A percentile compares a stretch with the other conserved stretches of the same genome.
These are phyloP conservation scores for Herpailurus yagouaroundi DNA, from an alignment of 2,113 vertebrate species.

Conservation along the genomic window DNA sequence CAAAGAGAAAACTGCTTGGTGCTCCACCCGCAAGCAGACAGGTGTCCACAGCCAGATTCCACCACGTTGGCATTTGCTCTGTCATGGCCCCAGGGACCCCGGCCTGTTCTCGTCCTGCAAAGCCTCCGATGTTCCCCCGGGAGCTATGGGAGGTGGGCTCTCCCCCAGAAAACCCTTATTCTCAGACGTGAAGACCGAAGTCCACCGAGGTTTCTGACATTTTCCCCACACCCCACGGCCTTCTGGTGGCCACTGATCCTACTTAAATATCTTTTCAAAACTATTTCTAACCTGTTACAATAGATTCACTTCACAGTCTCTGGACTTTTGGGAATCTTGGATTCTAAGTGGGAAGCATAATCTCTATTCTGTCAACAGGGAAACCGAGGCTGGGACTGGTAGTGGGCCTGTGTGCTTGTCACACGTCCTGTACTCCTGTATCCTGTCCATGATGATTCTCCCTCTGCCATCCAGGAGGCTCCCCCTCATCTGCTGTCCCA, in stretches of 20 bases:
- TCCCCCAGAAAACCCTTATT: too few relatives aligned
- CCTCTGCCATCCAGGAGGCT: background rate
- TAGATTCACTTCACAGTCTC: background rate
- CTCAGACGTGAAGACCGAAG: background rate
- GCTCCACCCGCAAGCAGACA: fast-evolving
- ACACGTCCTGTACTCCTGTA: fast-evolving
- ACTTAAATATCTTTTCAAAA: background rate
- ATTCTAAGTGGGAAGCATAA: background rate
- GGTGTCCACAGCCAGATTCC: background rate
- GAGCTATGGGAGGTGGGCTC: fast-evolving
- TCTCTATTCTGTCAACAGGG: background rate
- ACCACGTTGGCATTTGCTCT: too few relatives aligned
- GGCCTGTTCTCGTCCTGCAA: too few relatives aligned
- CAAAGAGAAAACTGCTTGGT: fast-evolving
- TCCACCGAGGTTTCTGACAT: background rate
- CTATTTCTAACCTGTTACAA: background rate
- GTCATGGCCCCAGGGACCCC: background rate
- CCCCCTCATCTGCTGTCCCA: background rate
- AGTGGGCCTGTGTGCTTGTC: background rate
- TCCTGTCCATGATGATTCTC: background rate
- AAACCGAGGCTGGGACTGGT: background rate
- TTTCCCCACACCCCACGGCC: fast-evolving
- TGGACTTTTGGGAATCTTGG: background rate
- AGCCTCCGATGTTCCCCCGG: fast-evolving
- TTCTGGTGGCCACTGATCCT: background rate